Evolutionary conservation across 2,797 vertebrate genomes (phyloP).

Genomic region (Sardinella longiceps): DNA sequence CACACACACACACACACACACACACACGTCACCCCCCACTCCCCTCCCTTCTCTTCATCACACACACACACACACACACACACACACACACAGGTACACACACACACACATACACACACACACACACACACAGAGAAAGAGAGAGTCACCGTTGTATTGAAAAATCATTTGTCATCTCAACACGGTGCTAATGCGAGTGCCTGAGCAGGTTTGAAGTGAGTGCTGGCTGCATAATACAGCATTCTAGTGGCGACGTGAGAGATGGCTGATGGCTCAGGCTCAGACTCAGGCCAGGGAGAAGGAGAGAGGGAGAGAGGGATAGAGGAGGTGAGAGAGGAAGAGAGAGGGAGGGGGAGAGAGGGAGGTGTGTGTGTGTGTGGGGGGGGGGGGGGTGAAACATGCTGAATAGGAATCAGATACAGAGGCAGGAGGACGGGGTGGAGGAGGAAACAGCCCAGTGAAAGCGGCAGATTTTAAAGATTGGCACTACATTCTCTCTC

Average conservation of each 20-base stretch:
- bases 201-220: constrained; percentile 62
- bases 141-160: constrained; percentile 53
- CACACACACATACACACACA: no score
- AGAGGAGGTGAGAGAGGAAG: no score
- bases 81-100: no score
- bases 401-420: constrained; percentile 62
- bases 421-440: not conserved
- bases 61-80: not conserved
- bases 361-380: no score
- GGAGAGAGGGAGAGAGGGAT: no score
- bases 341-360: no score
- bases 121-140: not conserved
- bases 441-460: not conserved
- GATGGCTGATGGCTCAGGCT: constrained; percentile 64
- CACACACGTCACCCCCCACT: no score
- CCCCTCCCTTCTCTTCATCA: not conserved
- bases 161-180: constrained; percentile 68
- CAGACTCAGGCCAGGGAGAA: no score
- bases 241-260: constrained; percentile 64
- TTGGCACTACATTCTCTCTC: not conserved
- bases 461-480: not conserved
- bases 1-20: no score
- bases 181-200: constrained; percentile 69
- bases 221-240: constrained; percentile 65
- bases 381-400: constrained; percentile 33